These are phyloP conservation scores for Hippocampus comes DNA, from an alignment of 2,113 vertebrate genomes.

Conservation along the genomic window DNA sequence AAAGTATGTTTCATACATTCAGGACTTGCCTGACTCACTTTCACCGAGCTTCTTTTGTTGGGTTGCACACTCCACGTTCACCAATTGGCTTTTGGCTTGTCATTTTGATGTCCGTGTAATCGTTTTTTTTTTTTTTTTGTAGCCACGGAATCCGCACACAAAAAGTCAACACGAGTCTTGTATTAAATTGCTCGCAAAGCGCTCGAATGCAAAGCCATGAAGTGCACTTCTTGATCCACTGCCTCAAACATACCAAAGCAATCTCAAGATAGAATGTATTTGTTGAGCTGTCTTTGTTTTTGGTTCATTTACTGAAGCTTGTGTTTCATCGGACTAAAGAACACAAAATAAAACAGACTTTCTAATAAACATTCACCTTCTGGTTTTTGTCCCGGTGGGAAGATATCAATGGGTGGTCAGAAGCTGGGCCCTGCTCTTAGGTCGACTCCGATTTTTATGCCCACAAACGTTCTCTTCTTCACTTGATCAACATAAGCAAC, in stretches of 20 bases:
- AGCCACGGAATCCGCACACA: slow-evolving; percentile 22
- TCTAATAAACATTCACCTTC: slow-evolving; percentile 59
- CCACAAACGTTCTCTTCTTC: too few species aligned
- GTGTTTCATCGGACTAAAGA: slow-evolving; percentile 52
- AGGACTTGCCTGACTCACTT: slow-evolving; percentile 38
- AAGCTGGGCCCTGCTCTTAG: background rate
- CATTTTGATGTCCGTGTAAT: slow-evolving; percentile 37
- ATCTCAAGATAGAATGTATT: slow-evolving; percentile 64
- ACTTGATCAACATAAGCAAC: too few species aligned
- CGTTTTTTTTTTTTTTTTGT: slow-evolving; percentile 14
- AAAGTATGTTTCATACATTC: slow-evolving; percentile 10
- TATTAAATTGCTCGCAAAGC: slow-evolving; percentile 26
- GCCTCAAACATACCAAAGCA: slow-evolving; percentile 51
- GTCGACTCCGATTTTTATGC: too few species aligned
- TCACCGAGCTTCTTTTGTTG: slow-evolving; percentile 27
- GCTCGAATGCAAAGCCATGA: slow-evolving; percentile 32
- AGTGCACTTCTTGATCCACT: slow-evolving; percentile 63
- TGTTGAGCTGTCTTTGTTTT: slow-evolving; percentile 55
- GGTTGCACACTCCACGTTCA: slow-evolving; percentile 44
- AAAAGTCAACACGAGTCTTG: slow-evolving; percentile 40
- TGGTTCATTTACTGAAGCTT: slow-evolving; percentile 56
- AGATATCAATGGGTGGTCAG: too few species aligned
- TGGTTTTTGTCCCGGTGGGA: background rate
- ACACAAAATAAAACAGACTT: slow-evolving; percentile 71
- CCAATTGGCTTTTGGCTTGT: slow-evolving; percentile 21